These are phyloP conservation scores for Melanotaenia duboulayi DNA, from an alignment of 2,113 vertebrate genomes.

Conservation along the genomic window DNA sequence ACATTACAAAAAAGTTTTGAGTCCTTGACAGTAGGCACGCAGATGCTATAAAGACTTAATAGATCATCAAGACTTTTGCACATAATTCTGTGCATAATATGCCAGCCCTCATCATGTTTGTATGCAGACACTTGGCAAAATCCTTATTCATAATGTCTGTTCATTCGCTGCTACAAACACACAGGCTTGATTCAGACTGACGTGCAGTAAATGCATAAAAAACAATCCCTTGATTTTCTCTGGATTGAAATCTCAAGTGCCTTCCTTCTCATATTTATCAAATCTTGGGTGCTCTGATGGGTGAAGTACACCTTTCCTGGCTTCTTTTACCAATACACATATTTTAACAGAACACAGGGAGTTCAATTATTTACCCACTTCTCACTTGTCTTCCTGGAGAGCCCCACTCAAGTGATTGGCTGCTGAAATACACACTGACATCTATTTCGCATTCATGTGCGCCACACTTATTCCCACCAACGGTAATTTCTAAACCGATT, in stretches of 20 bases:
- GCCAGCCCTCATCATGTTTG: background rate
- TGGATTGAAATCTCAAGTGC: conserved; percentile 41
- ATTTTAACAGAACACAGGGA: conserved; percentile 61
- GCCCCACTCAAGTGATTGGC: conserved; percentile 82
- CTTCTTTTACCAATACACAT: conserved; percentile 58
- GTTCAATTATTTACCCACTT: conserved; percentile 78
- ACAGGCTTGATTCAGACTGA: conserved; percentile 14
- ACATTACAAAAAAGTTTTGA: too few relatives aligned
- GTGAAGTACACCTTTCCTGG: conserved; percentile 61
- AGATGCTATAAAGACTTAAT: too few relatives aligned
- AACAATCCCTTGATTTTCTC: conserved; percentile 24
- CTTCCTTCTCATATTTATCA: conserved; percentile 61
- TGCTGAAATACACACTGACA: conserved; percentile 77
- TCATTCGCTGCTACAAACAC: background rate
- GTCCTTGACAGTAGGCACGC: too few relatives aligned
- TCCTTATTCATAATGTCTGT: background rate
- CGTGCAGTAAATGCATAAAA: conserved; percentile 18
- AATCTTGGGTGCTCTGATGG: conserved; percentile 36
- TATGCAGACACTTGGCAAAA: background rate
- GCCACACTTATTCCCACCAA: conserved; percentile 71
- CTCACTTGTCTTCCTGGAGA: conserved; percentile 75
- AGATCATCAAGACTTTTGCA: too few relatives aligned
- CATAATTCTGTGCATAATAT: background rate
- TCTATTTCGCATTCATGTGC: conserved; percentile 70
- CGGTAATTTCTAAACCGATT: conserved; percentile 79